Evolutionary conservation across 1,140 invertebrate species (phyloP).

Genomic region (Drosophila busckii): DNA sequence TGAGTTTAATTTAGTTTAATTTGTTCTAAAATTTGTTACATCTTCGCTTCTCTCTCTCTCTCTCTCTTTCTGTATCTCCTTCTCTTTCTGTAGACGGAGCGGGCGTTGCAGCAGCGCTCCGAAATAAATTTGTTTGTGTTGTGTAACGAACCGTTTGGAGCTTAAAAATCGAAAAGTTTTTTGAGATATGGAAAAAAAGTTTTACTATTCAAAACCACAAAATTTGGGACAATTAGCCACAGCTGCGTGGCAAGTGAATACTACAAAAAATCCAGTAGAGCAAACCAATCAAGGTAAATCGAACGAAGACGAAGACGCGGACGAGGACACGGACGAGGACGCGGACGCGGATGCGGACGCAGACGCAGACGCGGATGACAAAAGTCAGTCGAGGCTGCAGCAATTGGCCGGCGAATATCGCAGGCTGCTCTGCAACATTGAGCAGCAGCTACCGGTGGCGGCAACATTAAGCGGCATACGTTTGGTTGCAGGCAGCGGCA

Average conservation of each 20-base stretch:
- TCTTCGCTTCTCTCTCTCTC: no score
- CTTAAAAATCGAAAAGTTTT: conserved; percentile 8
- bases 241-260: neutral
- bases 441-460: neutral
- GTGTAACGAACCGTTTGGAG: conserved; percentile 2
- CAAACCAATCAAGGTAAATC: neutral
- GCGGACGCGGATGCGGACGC: neutral
- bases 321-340: neutral
- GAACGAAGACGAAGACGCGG: neutral
- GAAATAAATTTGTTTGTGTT: neutral
- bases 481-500: neutral
- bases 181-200: conserved; percentile 40
- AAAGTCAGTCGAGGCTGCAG: neutral
- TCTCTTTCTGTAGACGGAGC: no score
- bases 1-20: no score
- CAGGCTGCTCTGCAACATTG: neutral
- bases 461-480: no score
- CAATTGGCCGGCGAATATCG: neutral
- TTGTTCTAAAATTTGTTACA: no score
- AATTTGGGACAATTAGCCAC: neutral
- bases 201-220: conserved; percentile 15
- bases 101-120: no score
- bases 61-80: no score
- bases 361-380: neutral
- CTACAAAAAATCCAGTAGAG: neutral